Evolutionary conservation across 2,113 vertebrate species (phyloP), one percentile per base, ranked within the genome.

Genomic region (Bathybates hornii): DNA sequence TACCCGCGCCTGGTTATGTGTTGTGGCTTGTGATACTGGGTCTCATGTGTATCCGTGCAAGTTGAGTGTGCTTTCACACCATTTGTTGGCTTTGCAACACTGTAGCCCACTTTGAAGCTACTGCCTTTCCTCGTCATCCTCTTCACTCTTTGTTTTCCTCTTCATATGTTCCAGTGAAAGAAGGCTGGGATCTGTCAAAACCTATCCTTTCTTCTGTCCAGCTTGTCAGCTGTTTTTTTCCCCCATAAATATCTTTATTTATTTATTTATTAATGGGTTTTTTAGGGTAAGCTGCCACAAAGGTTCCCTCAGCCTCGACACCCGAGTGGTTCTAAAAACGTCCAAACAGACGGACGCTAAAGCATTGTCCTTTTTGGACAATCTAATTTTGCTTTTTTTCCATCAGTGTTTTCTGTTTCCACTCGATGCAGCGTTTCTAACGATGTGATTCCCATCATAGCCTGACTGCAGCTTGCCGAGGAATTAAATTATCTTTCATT

Each of bases 151-250:
- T 93, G 89, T 94, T 93, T 94, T 82, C 82, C 34, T 85, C 89
- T 87, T 92, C 90, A 93, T 82, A 89, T 89, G 86, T 90, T 95
- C 87, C 89, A 92, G 88, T 86, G 54, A 91, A 91, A 90, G 91
- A 89, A 88, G 83, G 76, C 89, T 89, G 84, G 71, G 91, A 92
- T 94, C 90, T 94, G 92, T 96, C 87, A 89, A 83, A 93, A 90
- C 87, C 88, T 43, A 87, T 86, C 83, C 85, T 90, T 90, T 92
- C 89, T 92, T 91, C 87, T 92, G 91, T 94, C 91, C 89, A 85
- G 59, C 88, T 86, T 89, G 90, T 94, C 93, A 89, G 80, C 89
- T 88, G 87, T 91, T 84, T 45, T n/a, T 1, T 0, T 1, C 7
- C 12, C 9, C 4, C 0, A 1, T 6, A 76, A 76, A 19, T 29